Conservation (phyloP, 2,888 invertebrate species). For the Amphipyra berbera region DNA sequence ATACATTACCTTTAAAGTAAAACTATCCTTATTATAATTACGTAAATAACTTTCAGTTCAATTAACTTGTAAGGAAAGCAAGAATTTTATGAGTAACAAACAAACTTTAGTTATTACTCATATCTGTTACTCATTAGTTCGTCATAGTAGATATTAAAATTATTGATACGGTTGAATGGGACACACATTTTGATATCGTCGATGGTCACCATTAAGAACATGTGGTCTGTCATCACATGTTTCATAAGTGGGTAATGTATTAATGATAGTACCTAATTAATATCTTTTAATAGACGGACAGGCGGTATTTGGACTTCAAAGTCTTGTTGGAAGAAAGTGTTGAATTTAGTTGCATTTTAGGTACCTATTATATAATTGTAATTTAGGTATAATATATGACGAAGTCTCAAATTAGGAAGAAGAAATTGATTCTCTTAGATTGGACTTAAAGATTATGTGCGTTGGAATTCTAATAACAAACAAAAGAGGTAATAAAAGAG, state of each 20-base stretch:
- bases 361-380: background rate
- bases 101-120: constrained; percentile 38
- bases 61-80: constrained; percentile 6
- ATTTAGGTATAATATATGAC: background rate
- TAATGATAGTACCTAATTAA: constrained; percentile 45
- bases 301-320: constrained; percentile 20
- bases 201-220: constrained; percentile 43
- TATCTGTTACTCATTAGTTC: constrained; percentile 58
- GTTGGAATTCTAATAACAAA: no score
- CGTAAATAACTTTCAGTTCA: no score
- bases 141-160: constrained; percentile 50
- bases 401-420: no score
- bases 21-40: no score
- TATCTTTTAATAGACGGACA: constrained; percentile 31
- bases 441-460: no score
- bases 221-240: constrained; percentile 52
- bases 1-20: no score
- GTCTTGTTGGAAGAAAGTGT: constrained; percentile 25
- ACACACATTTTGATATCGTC: constrained; percentile 54
- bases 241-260: constrained; percentile 53
- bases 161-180: constrained; percentile 56
- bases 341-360: background rate
- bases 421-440: no score
- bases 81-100: constrained; percentile 18
- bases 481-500: no score